Evolutionary conservation across 1,140 invertebrate species (phyloP).

Genomic region (Papilio aristodemus): DNA sequence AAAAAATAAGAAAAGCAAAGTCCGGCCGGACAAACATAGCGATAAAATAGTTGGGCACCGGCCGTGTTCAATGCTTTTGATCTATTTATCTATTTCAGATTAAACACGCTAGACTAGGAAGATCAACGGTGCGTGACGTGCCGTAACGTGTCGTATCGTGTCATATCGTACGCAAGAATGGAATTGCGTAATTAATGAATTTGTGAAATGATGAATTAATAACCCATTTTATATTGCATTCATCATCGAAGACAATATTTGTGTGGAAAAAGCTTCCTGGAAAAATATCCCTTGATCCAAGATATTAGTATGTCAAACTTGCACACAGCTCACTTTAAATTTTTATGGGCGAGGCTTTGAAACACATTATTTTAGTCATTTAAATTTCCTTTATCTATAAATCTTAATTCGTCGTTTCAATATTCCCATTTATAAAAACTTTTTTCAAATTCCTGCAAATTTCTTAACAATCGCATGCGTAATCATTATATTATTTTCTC

Average conservation of each 20-base stretch:
- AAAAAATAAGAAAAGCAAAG: slow-evolving; percentile 8
- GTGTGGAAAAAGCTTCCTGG: too few species aligned
- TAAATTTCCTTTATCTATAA: too few species aligned
- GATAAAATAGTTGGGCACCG: slow-evolving; percentile 11
- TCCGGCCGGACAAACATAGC: slow-evolving; percentile 2
- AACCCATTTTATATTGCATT: not conserved
- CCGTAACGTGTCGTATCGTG: not conserved
- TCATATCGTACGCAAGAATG: not conserved
- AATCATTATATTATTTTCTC: not conserved
- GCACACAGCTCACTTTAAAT: too few species aligned
- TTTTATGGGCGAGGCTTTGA: too few species aligned
- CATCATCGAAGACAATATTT: too few species aligned
- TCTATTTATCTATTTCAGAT: slow-evolving; percentile 9
- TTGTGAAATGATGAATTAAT: not conserved
- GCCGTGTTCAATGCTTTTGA: not conserved
- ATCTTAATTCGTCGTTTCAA: too few species aligned
- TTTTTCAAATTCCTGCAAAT: too few species aligned
- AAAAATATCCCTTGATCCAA: too few species aligned
- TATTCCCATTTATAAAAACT: too few species aligned
- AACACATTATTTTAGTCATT: too few species aligned
- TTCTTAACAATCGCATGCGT: too few species aligned
- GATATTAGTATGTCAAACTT: too few species aligned
- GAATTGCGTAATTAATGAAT: slow-evolving; percentile 1
- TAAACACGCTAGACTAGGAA: slow-evolving; percentile 2
- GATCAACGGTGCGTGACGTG: not conserved